Evolutionary conservation across 2,888 invertebrate genomes (phyloP), one percentile per base, ranked within the genome.

Genomic region (Scaptomyza caliginosa): DNA sequence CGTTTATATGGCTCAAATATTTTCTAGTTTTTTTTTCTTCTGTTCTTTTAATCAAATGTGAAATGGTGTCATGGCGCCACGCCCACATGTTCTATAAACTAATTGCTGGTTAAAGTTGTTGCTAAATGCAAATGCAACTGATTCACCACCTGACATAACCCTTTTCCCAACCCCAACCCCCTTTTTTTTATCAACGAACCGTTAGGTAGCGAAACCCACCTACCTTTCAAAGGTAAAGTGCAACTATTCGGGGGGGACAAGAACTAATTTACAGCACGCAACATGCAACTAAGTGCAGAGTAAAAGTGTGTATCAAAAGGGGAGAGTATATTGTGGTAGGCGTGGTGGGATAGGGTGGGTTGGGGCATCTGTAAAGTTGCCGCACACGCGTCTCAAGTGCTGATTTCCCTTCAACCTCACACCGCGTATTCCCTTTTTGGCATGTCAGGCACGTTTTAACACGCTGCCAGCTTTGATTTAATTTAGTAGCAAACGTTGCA

Each of bases 401-500:
- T 45, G 69, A 87, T 87, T 82, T 81, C 81, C 81, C 16, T 8
- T 34, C 7, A n/a, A n/a, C 7, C 32, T 32, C 13, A 2, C 13
- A 85, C 38, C 45, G 40, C 45, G 24, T 19, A 32, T 42, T 26
- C 59, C 58, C 67, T 56, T 65, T 66, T 58, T 65, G 84, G 84
- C 86, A 86, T 80, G 80, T 85, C 77, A 66, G 83, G 83, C 81
- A 87, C 81, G 88, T 86, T 88, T 88, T 83, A 83, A 67, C 80
- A 83, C 86, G 86, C 88, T 79, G 86, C 88, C 82, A 83, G 86
- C 80, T 88, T 86, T 83, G 83, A 83, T 83, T 83, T 83, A 88
- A 83, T 83, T 83, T 83, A 87, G 76, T 73, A 64, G 72, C 84
- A 77, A 82, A 82, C 71, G 34, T 74, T 69, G 71, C 70, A 75